Evolutionary conservation across 2,113 vertebrate species (phyloP).

Genomic region (Cinclus cinclus): DNA sequence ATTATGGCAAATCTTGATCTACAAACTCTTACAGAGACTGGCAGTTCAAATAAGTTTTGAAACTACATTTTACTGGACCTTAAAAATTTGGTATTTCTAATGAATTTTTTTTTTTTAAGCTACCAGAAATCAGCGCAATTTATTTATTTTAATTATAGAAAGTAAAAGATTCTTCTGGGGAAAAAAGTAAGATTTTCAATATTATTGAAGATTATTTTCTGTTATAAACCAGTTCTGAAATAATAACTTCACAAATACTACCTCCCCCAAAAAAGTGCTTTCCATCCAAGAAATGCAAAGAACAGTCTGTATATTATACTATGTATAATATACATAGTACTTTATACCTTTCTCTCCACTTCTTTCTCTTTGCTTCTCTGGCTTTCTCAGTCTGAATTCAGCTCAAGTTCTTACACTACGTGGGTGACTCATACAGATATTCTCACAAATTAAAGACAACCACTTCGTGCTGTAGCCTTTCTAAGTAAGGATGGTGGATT

Average conservation of each 20-base stretch:
- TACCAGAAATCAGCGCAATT: neutral
- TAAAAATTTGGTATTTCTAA: neutral
- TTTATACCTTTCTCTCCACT: neutral
- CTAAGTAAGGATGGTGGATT: neutral
- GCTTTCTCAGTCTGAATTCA: neutral
- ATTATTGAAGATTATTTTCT: neutral
- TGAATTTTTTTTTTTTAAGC: neutral
- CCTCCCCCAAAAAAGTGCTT: accelerated
- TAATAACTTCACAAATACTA: neutral
- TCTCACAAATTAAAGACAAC: neutral
- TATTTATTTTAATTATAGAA: neutral
- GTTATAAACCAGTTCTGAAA: neutral
- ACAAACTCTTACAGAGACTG: neutral
- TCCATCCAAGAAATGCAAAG: neutral
- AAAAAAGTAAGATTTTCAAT: neutral
- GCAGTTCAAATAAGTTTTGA: neutral
- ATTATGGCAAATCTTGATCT: neutral
- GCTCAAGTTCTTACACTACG: neutral
- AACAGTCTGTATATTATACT: neutral
- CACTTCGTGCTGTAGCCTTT: neutral
- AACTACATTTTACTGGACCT: neutral
- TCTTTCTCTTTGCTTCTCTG: neutral
- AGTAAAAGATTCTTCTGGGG: neutral
- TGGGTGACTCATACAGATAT: neutral
- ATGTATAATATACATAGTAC: too few species aligned